A percentile compares a stretch with the other conserved stretches of the same genome.
Conservation (phyloP, 2,113 vertebrate species). For the Bambusicola thoracicus region DNA sequence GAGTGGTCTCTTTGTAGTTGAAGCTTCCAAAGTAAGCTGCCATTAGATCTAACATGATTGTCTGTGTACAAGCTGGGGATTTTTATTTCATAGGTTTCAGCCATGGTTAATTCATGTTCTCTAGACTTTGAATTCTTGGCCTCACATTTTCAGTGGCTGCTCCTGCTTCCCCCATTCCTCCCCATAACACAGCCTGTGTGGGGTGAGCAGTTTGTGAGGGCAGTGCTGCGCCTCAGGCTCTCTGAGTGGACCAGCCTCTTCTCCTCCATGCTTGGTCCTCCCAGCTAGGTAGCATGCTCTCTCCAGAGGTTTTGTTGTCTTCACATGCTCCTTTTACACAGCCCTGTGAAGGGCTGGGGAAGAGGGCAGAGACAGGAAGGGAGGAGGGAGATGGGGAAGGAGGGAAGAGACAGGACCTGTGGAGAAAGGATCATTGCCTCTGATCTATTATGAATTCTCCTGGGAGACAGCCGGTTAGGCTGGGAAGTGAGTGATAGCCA, state of each 20-base stretch:
- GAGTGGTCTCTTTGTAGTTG: background rate
- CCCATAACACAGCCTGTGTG: background rate
- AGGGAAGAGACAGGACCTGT: background rate
- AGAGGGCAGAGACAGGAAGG: background rate
- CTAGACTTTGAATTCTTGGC: background rate
- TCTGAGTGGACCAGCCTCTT: background rate
- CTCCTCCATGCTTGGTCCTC: background rate
- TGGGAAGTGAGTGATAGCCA: conserved; percentile 63
- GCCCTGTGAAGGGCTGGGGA: background rate
- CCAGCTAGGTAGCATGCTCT: accelerated
- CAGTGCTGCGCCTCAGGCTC: accelerated
- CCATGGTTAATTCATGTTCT: background rate
- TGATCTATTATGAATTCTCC: conserved; percentile 50
- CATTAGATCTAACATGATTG: background rate
- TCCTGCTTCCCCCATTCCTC: background rate
- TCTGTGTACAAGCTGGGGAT: background rate
- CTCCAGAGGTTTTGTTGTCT: background rate
- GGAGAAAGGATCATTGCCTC: conserved; percentile 9
- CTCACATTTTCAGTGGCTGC: background rate
- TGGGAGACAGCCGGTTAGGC: conserved; percentile 29
- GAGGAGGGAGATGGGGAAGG: background rate
- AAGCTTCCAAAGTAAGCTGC: background rate
- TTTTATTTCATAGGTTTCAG: background rate
- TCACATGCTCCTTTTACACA: background rate
- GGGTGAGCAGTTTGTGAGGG: background rate